A percentile compares a stretch with the other conserved stretches of the same genome.
phyloP scores from a whole-genome alignment of 2,113 vertebrate genomes.

The Brachyhypopomus gauderio region DNA sequence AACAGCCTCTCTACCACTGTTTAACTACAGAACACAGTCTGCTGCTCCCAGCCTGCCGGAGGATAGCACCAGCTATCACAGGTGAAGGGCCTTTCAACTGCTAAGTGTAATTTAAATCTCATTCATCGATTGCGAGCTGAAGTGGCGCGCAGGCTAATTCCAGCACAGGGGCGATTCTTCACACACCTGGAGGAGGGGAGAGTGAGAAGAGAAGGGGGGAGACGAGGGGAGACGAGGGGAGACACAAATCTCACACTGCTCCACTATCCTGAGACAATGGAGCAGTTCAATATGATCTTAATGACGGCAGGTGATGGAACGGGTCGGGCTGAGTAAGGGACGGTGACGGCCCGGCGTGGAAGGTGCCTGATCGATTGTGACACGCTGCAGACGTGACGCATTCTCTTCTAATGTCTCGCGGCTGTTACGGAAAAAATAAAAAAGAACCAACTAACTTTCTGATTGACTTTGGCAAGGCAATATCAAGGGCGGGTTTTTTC shows the following conservation, averaged over 20 bases:
- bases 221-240: neutral
- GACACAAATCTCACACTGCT: neutral
- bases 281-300: neutral
- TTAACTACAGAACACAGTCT: neutral
- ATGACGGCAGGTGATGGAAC: conserved; percentile 14
- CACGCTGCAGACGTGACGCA: neutral
- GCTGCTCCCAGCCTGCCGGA: conserved; percentile 1
- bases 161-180: conserved; percentile 47
- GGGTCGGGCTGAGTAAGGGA: neutral
- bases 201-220: neutral
- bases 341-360: neutral
- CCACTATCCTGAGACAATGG: neutral
- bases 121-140: conserved; percentile 60
- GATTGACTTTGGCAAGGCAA: neutral
- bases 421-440: neutral
- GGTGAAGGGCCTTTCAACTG: conserved; percentile 60
- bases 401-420: neutral
- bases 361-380: neutral
- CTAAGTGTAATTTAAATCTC: conserved; percentile 61
- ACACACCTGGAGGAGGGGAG: conserved; percentile 13
- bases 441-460: neutral
- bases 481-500: neutral
- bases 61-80: conserved; percentile 57
- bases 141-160: conserved; percentile 64
- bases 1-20: neutral